These are phyloP conservation scores for Rhegmatorhina hoffmannsi DNA, from an alignment of 2,113 vertebrate species.

Conservation along the genomic window DNA sequence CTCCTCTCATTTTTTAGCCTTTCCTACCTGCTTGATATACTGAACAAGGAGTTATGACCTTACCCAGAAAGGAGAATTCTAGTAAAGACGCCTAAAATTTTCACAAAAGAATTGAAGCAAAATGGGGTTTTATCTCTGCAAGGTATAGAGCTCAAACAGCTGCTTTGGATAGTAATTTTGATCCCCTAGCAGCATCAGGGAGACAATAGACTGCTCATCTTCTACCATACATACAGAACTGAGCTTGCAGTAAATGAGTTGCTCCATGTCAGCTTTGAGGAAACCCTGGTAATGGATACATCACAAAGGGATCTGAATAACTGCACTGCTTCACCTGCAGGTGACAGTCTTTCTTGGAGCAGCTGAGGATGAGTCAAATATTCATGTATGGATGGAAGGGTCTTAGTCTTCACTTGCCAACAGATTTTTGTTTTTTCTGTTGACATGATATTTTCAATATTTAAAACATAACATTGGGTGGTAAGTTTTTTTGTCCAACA, in stretches of 20 bases:
- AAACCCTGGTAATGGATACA: neutral
- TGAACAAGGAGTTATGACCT: rapidly evolving
- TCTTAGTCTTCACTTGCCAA: neutral
- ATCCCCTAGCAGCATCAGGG: rapidly evolving
- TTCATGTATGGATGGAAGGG: rapidly evolving
- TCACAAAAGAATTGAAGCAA: neutral
- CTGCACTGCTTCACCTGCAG: neutral
- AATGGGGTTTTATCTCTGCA: neutral
- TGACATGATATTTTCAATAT: neutral
- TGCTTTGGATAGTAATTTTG: neutral
- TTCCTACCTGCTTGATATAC: neutral
- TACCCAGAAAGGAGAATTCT: neutral
- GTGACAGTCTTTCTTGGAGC: neutral
- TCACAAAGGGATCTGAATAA: neutral
- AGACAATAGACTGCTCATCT: neutral
- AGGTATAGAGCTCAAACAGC: neutral
- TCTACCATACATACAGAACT: rapidly evolving
- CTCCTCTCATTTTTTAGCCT: neutral
- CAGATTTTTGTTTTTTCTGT: neutral
- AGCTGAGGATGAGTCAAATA: neutral
- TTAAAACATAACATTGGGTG: rapidly evolving
- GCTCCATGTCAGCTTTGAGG: neutral
- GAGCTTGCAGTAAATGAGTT: neutral
- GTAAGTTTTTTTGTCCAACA: neutral
- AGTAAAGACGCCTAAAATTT: neutral